A percentile compares a stretch with the other conserved stretches of the same genome.
phyloP scores from a whole-genome alignment of 1,140 invertebrate species.

The Armadillidium nasatum region DNA sequence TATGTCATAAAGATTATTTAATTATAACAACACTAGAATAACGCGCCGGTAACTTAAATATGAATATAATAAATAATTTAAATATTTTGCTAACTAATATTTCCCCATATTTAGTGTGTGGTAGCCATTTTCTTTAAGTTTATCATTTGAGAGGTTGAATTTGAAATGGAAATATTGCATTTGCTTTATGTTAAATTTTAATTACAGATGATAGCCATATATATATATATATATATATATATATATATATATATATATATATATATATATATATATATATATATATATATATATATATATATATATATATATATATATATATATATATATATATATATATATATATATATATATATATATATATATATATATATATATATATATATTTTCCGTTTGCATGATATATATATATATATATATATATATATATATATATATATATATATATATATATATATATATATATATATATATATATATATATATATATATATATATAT shows the following conservation, averaged over 20 bases:
- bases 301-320: background rate
- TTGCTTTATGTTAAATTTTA: background rate
- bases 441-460: slow-evolving; percentile 22
- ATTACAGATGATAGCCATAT: no score
- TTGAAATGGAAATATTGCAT: slow-evolving; percentile 17
- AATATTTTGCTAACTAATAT: slow-evolving; percentile 8
- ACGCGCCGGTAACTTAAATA: slow-evolving; percentile 7
- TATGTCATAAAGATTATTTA: slow-evolving; percentile 28
- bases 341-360: background rate
- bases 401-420: background rate
- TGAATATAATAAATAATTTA: background rate
- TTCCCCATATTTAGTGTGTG: background rate
- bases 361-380: background rate
- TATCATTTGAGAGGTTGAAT: background rate
- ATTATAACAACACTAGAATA: slow-evolving; percentile 20
- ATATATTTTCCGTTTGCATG: no score
- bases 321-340: no score
- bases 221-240: no score
- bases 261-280: slow-evolving; percentile 19
- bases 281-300: slow-evolving; percentile 11
- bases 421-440: slow-evolving; percentile 14
- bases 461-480: slow-evolving; percentile 20
- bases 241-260: background rate
- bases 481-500: slow-evolving; percentile 2
- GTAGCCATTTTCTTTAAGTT: background rate